Conservation (phyloP, 2,113 vertebrate genomes). For the Anhinga rufa region DNA sequence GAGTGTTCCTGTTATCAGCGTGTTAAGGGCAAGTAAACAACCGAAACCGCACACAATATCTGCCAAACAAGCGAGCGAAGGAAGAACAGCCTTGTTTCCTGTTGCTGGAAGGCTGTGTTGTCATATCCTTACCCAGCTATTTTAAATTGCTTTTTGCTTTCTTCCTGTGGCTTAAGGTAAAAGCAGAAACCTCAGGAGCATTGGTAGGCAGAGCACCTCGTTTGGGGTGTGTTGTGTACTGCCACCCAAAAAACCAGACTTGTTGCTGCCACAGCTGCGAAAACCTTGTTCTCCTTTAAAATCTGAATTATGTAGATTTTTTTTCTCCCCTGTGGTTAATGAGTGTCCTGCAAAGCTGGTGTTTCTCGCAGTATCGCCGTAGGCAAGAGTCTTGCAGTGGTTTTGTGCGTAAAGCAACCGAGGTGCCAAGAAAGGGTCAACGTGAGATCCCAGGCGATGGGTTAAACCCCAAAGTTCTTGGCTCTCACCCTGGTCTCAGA, state of each 20-base stretch:
- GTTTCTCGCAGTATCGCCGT: accelerated
- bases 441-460: background rate
- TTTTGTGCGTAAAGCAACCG: accelerated
- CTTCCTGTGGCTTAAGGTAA: background rate
- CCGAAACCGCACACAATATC: accelerated
- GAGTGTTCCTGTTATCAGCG: background rate
- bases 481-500: background rate
- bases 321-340: background rate
- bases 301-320: background rate
- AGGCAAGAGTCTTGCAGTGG: accelerated
- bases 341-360: background rate
- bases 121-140: background rate
- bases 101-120: background rate
- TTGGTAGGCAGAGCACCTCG: background rate
- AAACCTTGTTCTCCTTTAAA: background rate
- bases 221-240: background rate
- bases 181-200: background rate
- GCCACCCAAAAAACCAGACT: background rate
- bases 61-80: background rate
- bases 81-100: background rate
- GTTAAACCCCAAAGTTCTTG: background rate
- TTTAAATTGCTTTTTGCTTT: background rate
- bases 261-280: background rate
- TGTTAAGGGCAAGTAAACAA: background rate
- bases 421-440: background rate